These are phyloP conservation scores for Cyclura pinguis DNA, from an alignment of 2,797 vertebrate species.

Conservation along the genomic window DNA sequence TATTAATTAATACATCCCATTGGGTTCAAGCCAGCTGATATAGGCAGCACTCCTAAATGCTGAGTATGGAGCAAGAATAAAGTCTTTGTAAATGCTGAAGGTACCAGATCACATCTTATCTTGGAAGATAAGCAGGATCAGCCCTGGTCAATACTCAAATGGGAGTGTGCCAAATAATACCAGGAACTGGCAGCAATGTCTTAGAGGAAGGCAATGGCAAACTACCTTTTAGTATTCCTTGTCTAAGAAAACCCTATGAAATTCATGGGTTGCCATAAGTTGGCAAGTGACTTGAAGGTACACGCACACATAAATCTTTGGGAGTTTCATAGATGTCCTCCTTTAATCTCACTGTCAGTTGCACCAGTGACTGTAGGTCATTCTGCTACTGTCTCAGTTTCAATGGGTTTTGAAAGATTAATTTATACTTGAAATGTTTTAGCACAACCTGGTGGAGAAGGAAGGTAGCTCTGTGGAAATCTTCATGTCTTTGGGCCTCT, in stretches of 20 bases:
- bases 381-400: not conserved
- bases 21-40: not conserved
- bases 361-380: not conserved
- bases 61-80: not conserved
- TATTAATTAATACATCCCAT: not conserved
- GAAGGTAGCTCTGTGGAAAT: conserved; percentile 1
- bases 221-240: not conserved
- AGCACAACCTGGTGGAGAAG: conserved; percentile 75
- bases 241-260: too few species aligned
- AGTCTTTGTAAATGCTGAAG: not conserved
- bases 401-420: not conserved
- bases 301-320: not conserved
- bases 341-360: not conserved
- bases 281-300: too few species aligned
- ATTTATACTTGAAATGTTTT: conserved; percentile 56
- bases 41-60: not conserved
- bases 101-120: too few species aligned
- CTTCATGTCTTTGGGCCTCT: rapidly evolving
- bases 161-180: too few species aligned
- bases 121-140: too few species aligned
- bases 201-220: too few species aligned
- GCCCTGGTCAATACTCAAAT: too few species aligned
- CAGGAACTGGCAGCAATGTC: too few species aligned
- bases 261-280: too few species aligned
- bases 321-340: too few species aligned